A percentile compares a stretch with the other conserved stretches of the same genome.
Conservation (phyloP, 2,113 vertebrate species). For the Atractosteus spatula region DNA sequence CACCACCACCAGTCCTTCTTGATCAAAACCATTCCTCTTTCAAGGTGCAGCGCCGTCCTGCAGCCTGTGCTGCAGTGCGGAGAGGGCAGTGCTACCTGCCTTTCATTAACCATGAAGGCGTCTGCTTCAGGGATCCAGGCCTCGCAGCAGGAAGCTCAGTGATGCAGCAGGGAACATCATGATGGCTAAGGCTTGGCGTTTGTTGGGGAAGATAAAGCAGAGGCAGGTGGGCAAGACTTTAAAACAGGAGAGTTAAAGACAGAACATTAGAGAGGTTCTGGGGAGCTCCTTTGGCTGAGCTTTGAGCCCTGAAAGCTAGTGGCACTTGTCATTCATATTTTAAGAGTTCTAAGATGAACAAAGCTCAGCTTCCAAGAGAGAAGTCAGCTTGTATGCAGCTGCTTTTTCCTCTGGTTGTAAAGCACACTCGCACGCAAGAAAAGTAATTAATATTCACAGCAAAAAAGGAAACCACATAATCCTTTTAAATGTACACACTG, state of each 20-base stretch:
- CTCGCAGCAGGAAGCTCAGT: conserved; percentile 12
- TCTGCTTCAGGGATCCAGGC: background rate
- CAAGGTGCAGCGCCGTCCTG: background rate
- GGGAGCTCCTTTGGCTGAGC: too few species aligned
- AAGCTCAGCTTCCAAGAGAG: conserved; percentile 12
- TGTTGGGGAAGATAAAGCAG: too few species aligned
- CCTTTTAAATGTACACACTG: background rate
- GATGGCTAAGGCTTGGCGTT: too few species aligned
- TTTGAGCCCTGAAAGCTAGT: conserved; percentile 31
- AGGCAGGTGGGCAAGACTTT: too few species aligned
- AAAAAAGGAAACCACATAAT: background rate
- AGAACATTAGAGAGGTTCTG: too few species aligned
- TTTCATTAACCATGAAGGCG: background rate
- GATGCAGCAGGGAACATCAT: background rate
- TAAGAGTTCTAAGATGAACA: conserved; percentile 27
- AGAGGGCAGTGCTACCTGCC: background rate
- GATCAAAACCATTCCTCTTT: conserved; percentile 12
- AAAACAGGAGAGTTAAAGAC: too few species aligned
- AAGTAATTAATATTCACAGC: conserved; percentile 4
- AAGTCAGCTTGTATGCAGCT: background rate
- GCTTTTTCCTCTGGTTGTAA: background rate
- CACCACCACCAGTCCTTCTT: conserved; percentile 10
- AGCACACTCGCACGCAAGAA: conserved; percentile 15
- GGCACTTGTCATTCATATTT: conserved; percentile 40
- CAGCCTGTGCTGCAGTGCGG: background rate